Base-by-base conservation (phyloP, 2,797 vertebrate species). In the Muscicapa comitata region DNA sequence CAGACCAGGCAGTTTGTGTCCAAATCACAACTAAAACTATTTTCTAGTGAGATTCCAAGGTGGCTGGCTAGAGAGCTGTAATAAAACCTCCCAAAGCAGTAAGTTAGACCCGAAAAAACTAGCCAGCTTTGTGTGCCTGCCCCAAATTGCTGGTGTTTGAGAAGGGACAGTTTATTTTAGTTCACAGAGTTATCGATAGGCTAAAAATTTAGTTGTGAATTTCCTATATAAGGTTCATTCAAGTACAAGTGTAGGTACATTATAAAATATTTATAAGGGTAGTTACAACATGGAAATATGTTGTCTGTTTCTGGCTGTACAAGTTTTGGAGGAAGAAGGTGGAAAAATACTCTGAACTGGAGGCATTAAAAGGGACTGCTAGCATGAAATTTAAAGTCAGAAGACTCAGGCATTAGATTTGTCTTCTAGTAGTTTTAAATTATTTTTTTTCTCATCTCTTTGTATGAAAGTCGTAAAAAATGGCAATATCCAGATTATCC, bases 251-350 rank as follows among this genome's bases (percentile, higher is more conserved):
- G 16, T 82, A 63, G 80, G 84, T 89, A 66, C 24, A 26, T 78
- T 62, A 59, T 86, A 73, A 91, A 95, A 86, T 91, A 78, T 86
- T 93, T 96, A 75, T 93, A 86, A 63, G 57, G 88, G 54, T 76
- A 43, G 80, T 96, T 95, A 79, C 92, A 91, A 88, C 86, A 95
- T 94, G 93, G 95, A 96, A 96, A 95, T 87, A 91, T 28, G 73
- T 83, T 95, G 87, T 93, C 91, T 96, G 47, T 86, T 94, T 90
- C 91, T 94, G 95, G 87, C 94, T 84, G 57, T 66, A 63, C 73
- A 90, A 76, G 25, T 78, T 91, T 87, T 94, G 92, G 94, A 94
- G 79, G 66, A 90, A 91, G 66, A 94, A 73, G 55, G 73, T 76
- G 95, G 95, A 95, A 96, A 96, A 94, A 43, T 88, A 66, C 38